phyloP scores from a whole-genome alignment of 2,888 invertebrate genomes.

The Hirtodrosophila duncani region DNA sequence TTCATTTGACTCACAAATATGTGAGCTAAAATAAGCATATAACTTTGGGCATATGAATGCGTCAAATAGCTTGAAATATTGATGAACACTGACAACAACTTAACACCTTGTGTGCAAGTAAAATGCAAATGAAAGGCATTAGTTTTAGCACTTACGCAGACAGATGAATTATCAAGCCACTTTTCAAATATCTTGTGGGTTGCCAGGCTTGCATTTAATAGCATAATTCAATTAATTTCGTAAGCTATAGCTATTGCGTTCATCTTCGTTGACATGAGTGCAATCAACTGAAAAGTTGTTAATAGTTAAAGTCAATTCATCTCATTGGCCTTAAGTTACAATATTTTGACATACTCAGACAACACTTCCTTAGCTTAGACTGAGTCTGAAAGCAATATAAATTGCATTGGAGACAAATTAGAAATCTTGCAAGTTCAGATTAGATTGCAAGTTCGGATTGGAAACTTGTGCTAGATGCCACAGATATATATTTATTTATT shows the following conservation, averaged over 20 bases:
- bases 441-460: no score
- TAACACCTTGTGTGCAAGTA: slow-evolving; percentile 23
- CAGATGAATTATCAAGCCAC: no score
- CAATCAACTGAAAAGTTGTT: slow-evolving; percentile 20
- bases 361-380: no score
- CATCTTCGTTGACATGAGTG: slow-evolving; percentile 16
- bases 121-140: slow-evolving; percentile 24
- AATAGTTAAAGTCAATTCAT: no score
- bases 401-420: no score
- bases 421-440: no score
- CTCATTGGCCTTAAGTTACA: neutral
- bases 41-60: slow-evolving; percentile 22
- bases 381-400: no score
- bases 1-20: slow-evolving; percentile 34
- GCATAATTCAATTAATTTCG: slow-evolving; percentile 50
- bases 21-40: slow-evolving; percentile 29
- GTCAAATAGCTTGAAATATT: slow-evolving; percentile 37
- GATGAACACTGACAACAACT: slow-evolving; percentile 31
- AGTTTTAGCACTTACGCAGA: no score
- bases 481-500: no score
- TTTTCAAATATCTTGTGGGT: slow-evolving; percentile 20
- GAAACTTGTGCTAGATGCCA: no score
- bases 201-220: slow-evolving; percentile 32
- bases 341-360: no score
- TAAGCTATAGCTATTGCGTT: slow-evolving; percentile 34